These are phyloP conservation scores for Deroptyus accipitrinus DNA, from an alignment of 2,113 vertebrate species.

Conservation along the genomic window DNA sequence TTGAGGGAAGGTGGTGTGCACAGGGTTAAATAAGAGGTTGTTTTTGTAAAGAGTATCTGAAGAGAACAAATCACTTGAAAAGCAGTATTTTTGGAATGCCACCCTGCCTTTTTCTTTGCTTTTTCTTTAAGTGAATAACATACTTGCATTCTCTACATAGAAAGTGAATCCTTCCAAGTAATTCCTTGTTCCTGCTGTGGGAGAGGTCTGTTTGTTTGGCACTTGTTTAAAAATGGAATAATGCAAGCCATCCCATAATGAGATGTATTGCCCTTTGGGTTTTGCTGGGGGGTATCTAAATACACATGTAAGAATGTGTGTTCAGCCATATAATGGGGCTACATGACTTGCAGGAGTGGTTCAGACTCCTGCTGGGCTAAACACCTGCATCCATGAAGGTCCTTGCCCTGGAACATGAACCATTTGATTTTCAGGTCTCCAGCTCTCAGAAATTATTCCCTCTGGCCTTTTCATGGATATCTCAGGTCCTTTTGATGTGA, in stretches of 20 bases:
- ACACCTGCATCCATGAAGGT: background rate
- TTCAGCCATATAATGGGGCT: background rate
- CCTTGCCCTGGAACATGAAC: background rate
- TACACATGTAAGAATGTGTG: background rate
- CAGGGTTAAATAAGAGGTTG: background rate
- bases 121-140: background rate
- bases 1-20: background rate
- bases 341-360: background rate
- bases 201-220: constrained; percentile 6
- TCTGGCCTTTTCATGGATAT: background rate
- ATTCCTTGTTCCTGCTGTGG: constrained; percentile 19
- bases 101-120: background rate
- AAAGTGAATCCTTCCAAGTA: background rate
- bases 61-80: background rate
- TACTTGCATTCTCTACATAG: background rate
- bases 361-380: background rate
- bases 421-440: background rate
- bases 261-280: background rate
- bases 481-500: background rate
- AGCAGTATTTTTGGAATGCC: background rate
- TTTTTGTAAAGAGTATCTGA: background rate
- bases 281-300: background rate
- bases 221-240: background rate
- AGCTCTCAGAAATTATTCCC: background rate
- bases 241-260: background rate